Percentiles rank a stretch among this genome's conserved stretches.
phyloP scores from a whole-genome alignment of 2,888 invertebrate genomes.

The Yponomeuta cagnagella region DNA sequence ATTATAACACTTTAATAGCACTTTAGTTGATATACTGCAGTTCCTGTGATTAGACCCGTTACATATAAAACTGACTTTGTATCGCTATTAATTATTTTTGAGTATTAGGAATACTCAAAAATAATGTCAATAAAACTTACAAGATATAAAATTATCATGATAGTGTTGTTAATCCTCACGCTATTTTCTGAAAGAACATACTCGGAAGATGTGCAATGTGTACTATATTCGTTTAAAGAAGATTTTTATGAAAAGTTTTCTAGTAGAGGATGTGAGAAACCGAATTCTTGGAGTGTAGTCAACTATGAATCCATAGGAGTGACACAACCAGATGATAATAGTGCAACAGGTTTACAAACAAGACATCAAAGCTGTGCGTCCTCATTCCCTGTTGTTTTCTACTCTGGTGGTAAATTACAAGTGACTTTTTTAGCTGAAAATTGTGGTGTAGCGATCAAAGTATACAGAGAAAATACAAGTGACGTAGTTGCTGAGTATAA shows the following conservation, averaged over 20 bases:
- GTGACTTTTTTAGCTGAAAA: conserved; percentile 22
- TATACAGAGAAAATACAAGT: background rate
- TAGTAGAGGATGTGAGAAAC: conserved; percentile 21
- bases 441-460: background rate
- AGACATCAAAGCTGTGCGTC: conserved; percentile 27
- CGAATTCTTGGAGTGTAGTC: conserved; percentile 23
- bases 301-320: conserved; percentile 19
- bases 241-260: conserved; percentile 22
- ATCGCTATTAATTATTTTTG: too few relatives aligned
- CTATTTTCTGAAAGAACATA: background rate
- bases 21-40: background rate
- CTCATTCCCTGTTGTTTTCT: conserved; percentile 27
- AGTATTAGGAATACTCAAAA: too few relatives aligned
- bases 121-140: too few relatives aligned
- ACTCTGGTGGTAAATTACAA: conserved; percentile 24
- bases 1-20: background rate
- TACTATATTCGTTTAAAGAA: conserved; percentile 24
- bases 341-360: conserved; percentile 24
- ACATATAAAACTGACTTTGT: too few relatives aligned
- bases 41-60: too few relatives aligned
- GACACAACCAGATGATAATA: conserved; percentile 14
- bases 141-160: background rate
- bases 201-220: conserved; percentile 22
- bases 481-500: background rate
- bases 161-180: background rate